Conservation (phyloP, 2,888 invertebrate genomes). For the Oxystoma pomonae region DNA sequence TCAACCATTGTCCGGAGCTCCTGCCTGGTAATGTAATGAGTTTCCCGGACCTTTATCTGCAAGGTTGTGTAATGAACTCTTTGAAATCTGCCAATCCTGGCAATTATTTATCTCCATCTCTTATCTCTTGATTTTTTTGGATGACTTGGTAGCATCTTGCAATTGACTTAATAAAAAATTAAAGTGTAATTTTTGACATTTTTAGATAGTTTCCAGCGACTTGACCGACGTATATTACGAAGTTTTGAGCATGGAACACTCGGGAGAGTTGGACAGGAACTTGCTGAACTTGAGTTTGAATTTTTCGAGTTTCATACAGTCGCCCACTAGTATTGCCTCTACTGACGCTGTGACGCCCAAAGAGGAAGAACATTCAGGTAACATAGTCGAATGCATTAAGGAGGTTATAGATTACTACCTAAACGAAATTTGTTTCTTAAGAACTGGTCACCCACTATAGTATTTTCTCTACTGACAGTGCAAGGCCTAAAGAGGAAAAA, state of each 20-base stretch:
- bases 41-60: no score
- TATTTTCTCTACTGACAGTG: no score
- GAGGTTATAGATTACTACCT: no score
- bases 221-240: slow-evolving; percentile 64
- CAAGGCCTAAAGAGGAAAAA: no score
- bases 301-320: slow-evolving; percentile 67
- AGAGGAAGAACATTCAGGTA: slow-evolving; percentile 66
- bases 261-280: slow-evolving; percentile 72
- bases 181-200: neutral
- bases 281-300: slow-evolving; percentile 69
- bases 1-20: no score
- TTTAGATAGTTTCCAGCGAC: slow-evolving; percentile 56
- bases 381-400: no score
- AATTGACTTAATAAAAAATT: neutral
- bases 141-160: neutral
- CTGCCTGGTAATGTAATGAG: no score
- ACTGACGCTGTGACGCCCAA: slow-evolving; percentile 73
- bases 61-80: no score
- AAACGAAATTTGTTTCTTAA: no score
- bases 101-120: neutral
- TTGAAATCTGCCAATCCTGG: neutral
- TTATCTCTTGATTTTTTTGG: neutral
- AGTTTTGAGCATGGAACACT: slow-evolving; percentile 73
- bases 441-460: no score
- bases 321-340: slow-evolving; percentile 62